Percentiles rank a stretch among this genome's conserved stretches.
phyloP scores from a whole-genome alignment of 2,797 vertebrate species.

The Pseudochirops corinnae region DNA sequence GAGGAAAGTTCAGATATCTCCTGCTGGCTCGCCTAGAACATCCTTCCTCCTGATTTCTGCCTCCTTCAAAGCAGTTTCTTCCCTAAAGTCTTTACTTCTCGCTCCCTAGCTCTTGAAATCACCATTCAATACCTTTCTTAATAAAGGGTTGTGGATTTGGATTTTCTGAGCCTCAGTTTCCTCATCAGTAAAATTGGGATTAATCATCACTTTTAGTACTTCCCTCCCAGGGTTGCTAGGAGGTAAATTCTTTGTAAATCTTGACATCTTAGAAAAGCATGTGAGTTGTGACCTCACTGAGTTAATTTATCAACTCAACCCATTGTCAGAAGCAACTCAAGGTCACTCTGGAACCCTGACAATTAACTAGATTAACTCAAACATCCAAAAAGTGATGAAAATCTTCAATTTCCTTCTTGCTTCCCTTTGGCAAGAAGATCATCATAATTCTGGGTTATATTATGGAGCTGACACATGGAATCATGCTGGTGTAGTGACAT shows the following conservation, averaged over 20 bases:
- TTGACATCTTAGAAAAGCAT: neutral
- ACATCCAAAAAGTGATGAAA: neutral
- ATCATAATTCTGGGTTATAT: neutral
- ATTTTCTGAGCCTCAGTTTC: conserved; percentile 25
- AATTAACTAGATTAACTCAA: neutral
- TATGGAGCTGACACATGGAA: neutral
- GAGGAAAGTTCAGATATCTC: neutral
- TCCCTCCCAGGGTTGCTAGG: neutral
- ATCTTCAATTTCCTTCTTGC: neutral
- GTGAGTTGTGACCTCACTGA: neutral
- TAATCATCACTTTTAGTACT: neutral
- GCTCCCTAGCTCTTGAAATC: neutral
- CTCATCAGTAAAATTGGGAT: neutral
- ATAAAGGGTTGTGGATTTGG: neutral
- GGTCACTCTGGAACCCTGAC: neutral
- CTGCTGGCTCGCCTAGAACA: neutral
- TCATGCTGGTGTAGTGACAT: too few species aligned
- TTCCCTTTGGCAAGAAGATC: neutral
- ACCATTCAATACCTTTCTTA: neutral
- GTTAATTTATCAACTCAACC: neutral
- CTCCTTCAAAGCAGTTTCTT: neutral
- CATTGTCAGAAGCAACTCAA: neutral
- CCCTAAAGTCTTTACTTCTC: neutral
- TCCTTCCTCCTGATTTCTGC: neutral
- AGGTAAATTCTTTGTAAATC: neutral